Percentiles rank a stretch among this genome's conserved stretches.
phyloP scores from a whole-genome alignment of 2,888 invertebrate genomes.

The Cabera pusaria region DNA sequence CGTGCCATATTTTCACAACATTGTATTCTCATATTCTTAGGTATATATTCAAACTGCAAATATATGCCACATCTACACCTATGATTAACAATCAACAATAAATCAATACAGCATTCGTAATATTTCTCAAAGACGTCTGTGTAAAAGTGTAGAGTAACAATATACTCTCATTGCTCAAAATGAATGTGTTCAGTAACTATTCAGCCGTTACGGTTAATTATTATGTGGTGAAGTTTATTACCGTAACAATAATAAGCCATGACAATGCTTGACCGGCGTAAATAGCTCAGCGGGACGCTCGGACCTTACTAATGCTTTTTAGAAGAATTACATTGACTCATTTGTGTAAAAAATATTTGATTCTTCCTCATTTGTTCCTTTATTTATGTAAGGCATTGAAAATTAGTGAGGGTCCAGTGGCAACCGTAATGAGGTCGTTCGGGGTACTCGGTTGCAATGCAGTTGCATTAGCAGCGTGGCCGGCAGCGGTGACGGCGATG shows the following conservation, averaged over 20 bases:
- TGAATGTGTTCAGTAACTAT: slow-evolving; percentile 12
- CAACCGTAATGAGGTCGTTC: not conserved
- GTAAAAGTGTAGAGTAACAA: too few species aligned
- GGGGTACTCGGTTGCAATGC: slow-evolving; percentile 33
- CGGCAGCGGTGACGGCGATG: slow-evolving; percentile 55
- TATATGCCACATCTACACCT: slow-evolving; percentile 16
- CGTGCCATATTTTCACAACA: slow-evolving; percentile 71
- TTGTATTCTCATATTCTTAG: slow-evolving; percentile 60
- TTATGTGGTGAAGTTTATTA: slow-evolving; percentile 17
- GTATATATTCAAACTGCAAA: slow-evolving; percentile 40
- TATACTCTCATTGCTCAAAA: slow-evolving; percentile 2
- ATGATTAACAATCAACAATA: slow-evolving; percentile 21
- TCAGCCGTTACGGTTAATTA: slow-evolving; percentile 8
- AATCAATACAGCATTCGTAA: slow-evolving; percentile 21
- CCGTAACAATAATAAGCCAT: slow-evolving; percentile 30
- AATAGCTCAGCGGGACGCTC: slow-evolving; percentile 56
- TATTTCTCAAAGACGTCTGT: too few species aligned
- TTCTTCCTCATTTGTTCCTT: slow-evolving; percentile 28
- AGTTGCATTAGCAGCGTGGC: slow-evolving; percentile 52
- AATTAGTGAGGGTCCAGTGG: too few species aligned
- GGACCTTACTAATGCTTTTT: slow-evolving; percentile 43
- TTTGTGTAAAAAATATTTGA: slow-evolving; percentile 26
- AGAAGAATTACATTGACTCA: slow-evolving; percentile 29
- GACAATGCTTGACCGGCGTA: slow-evolving; percentile 29
- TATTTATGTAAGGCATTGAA: slow-evolving; percentile 29